These are phyloP conservation scores for Cataglyphis cursor DNA, from an alignment of 2,888 invertebrate species.

Conservation along the genomic window DNA sequence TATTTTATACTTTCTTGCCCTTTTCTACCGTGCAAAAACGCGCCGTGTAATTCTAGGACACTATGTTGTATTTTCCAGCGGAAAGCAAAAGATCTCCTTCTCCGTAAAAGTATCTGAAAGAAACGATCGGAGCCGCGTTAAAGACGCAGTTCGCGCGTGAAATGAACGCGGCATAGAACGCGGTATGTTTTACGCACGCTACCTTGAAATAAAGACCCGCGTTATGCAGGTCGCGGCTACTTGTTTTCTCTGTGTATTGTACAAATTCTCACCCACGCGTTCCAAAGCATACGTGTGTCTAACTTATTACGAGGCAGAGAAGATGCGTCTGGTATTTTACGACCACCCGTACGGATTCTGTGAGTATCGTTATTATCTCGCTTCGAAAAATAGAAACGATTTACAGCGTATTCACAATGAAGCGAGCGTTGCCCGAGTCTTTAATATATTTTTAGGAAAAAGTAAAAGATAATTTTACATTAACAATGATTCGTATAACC, in stretches of 20 bases:
- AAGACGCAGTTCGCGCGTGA: slow-evolving; percentile 17
- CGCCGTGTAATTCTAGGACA: slow-evolving; percentile 2
- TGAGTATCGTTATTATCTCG: background rate
- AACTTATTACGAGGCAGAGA: slow-evolving; percentile 6
- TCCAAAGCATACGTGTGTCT: background rate
- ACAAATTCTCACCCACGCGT: slow-evolving; percentile 58
- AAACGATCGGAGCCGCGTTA: background rate
- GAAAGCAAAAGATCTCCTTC: slow-evolving; percentile 1
- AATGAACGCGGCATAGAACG: background rate
- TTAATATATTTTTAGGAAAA: background rate
- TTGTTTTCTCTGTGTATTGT: slow-evolving; percentile 65
- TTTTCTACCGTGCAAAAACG: background rate
- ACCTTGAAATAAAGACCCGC: slow-evolving; percentile 72
- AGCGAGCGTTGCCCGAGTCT: background rate
- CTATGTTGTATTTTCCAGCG: background rate
- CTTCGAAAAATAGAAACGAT: background rate
- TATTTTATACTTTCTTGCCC: background rate
- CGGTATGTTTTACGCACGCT: slow-evolving; percentile 16
- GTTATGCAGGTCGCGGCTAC: slow-evolving; percentile 73
- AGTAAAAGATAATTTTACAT: background rate
- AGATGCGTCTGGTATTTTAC: slow-evolving; percentile 35
- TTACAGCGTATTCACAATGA: background rate
- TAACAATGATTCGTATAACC: background rate
- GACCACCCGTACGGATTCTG: background rate
- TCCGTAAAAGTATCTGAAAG: slow-evolving; percentile 14